Evolutionary conservation across 2,113 vertebrate species (phyloP), one percentile per base, ranked within the genome.

Genomic region (Rallus limicola): DNA sequence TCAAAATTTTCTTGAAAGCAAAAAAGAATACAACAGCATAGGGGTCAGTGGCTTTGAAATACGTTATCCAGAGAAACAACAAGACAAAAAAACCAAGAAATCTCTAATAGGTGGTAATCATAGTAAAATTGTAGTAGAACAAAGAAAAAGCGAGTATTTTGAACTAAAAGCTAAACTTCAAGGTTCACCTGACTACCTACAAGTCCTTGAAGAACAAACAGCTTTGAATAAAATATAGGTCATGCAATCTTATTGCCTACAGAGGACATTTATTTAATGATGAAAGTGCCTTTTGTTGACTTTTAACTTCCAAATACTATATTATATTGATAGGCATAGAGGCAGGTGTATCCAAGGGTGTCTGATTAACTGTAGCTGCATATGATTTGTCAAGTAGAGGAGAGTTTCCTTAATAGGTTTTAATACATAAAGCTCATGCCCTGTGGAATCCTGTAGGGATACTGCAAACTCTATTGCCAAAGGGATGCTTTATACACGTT

Each of bases 171-270:
- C 99, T 91, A 99, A 99, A 97, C 99, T 99, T 97, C 99, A 99
- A 98, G 99, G 99, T 97, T 99, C 99, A 40, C 99, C 99, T 84
- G 99, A 99, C 98, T 99, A 99, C 98, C 98, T 99, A 95, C 99
- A 99, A 98, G 99, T 99, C 97, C 98, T 99, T 75, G 99, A 99
- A 97, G 99, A 99, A 98, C 99, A 99, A 98, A 99, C 99, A 97
- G 99, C 99, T 95, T 98, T 99, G 98, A 99, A 98, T 98, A 99
- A 99, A 98, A 98, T 99, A 97, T 99, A 99, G 98, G 96, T 97
- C 96, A 93, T 97, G 94, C 95, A 97, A 92, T 97, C 95, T 95
- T 72, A 94, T 97, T 97, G 94, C 97, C 95, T 97, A 97, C 97
- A 97, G 97, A 98, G 97, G 97, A 98, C 98, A 97, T 97, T 98